Evolutionary conservation across 2,888 invertebrate genomes (phyloP).

Genomic region (Acrocyrtus sp.): DNA sequence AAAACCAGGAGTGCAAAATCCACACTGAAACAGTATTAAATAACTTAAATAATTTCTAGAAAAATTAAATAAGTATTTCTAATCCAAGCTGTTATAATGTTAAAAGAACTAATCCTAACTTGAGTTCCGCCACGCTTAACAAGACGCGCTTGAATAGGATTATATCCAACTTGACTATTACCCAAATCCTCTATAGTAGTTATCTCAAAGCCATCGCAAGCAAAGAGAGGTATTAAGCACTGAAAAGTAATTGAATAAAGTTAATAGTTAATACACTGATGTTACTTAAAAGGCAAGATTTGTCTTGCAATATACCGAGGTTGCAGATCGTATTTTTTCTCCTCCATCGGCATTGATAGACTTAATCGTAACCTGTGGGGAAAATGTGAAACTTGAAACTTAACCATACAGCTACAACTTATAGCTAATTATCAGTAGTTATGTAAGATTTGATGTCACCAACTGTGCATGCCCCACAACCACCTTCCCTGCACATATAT

Average conservation of each 20-base stretch:
- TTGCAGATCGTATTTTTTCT: conserved; percentile 71
- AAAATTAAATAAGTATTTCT: no score
- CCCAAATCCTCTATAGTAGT: conserved; percentile 67
- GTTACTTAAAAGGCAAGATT: no score
- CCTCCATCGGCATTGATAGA: conserved; percentile 70
- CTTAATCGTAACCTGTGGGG: conserved; percentile 62
- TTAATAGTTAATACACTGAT: no score
- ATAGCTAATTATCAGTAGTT: no score
- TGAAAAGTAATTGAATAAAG: conserved; percentile 58
- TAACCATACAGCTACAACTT: no score
- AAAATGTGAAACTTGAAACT: not conserved
- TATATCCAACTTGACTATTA: conserved; percentile 64
- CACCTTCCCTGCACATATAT: conserved; percentile 77
- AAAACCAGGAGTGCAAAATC: conserved; percentile 82
- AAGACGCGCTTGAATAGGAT: conserved; percentile 66
- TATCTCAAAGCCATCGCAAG: conserved; percentile 66
- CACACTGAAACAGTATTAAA: conserved; percentile 68
- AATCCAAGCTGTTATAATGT: no score
- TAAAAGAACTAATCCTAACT: no score
- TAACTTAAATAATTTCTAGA: not conserved
- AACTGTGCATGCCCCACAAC: conserved; percentile 25
- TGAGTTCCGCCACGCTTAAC: conserved; percentile 76
- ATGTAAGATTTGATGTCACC: not conserved
- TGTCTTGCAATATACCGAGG: no score
- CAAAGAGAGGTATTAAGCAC: conserved; percentile 66